Conservation (phyloP, 2,888 invertebrate genomes). For the Pinctada fucata region DNA sequence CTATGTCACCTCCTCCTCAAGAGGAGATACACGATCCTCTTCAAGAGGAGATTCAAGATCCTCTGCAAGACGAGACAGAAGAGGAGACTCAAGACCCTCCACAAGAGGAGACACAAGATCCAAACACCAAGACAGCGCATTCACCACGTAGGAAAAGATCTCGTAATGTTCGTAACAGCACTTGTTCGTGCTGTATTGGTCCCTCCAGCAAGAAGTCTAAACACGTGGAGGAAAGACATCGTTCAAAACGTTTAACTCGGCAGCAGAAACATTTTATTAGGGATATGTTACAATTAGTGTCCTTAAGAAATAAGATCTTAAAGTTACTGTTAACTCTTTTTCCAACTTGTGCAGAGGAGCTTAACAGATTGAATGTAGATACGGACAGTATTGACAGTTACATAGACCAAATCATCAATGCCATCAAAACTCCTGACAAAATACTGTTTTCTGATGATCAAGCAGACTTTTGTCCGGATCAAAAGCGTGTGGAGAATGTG, state of each 20-base stretch:
- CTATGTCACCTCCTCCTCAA: slow-evolving; percentile 20
- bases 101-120: slow-evolving; percentile 7
- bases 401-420: slow-evolving; percentile 20
- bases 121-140: slow-evolving; percentile 3
- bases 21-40: slow-evolving; percentile 7
- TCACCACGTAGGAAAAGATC: slow-evolving; percentile 32
- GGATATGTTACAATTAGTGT: slow-evolving; percentile 39
- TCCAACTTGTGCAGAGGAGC: slow-evolving; percentile 26
- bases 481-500: background rate
- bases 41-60: slow-evolving; percentile 15
- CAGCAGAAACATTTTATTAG: slow-evolving; percentile 39
- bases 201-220: slow-evolving; percentile 19
- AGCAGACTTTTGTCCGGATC: background rate
- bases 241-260: slow-evolving; percentile 12
- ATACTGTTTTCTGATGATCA: background rate
- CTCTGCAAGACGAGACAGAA: slow-evolving; percentile 8
- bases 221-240: slow-evolving; percentile 14
- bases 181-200: slow-evolving; percentile 38
- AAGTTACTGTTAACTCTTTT: slow-evolving; percentile 27
- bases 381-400: slow-evolving; percentile 36
- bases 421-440: background rate
- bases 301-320: slow-evolving; percentile 38
- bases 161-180: slow-evolving; percentile 31
- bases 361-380: slow-evolving; percentile 31
- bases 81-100: slow-evolving; percentile 4